phyloP scores from a whole-genome alignment of 2,113 vertebrate species.

The Bolborhynchus lineola region DNA sequence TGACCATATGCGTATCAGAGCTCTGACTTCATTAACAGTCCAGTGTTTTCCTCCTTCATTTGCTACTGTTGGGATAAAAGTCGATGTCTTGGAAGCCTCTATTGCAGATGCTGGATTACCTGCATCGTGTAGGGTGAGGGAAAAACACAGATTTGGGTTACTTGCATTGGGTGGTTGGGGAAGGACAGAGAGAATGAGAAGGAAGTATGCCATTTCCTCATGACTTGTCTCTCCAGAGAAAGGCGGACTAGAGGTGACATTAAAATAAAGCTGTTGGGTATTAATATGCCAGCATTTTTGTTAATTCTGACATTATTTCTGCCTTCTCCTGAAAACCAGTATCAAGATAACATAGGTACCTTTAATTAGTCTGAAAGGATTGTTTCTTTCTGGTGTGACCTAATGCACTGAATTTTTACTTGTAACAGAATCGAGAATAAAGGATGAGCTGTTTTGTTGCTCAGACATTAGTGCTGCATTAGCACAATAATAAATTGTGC shows the following conservation, averaged over 20 bases:
- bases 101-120: conserved; percentile 56
- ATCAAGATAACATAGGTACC: not conserved
- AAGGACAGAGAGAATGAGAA: conserved; percentile 3
- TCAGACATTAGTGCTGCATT: not conserved
- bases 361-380: not conserved
- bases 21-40: conserved; percentile 87
- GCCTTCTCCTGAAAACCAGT: not conserved
- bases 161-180: not conserved
- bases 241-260: not conserved
- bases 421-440: not conserved
- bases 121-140: conserved; percentile 42
- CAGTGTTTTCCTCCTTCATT: conserved; percentile 90
- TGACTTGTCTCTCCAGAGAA: not conserved
- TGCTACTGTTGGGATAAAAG: conserved; percentile 69
- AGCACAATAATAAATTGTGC: not conserved
- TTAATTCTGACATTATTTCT: not conserved
- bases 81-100: conserved; percentile 39
- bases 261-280: not conserved
- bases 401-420: not conserved
- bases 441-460: not conserved
- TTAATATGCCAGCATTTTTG: not conserved
- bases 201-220: not conserved
- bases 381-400: not conserved
- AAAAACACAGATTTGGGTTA: conserved; percentile 51
- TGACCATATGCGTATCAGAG: conserved; percentile 85